phyloP scores from a whole-genome alignment of 2,113 vertebrate genomes.

The Scatophagus argus region DNA sequence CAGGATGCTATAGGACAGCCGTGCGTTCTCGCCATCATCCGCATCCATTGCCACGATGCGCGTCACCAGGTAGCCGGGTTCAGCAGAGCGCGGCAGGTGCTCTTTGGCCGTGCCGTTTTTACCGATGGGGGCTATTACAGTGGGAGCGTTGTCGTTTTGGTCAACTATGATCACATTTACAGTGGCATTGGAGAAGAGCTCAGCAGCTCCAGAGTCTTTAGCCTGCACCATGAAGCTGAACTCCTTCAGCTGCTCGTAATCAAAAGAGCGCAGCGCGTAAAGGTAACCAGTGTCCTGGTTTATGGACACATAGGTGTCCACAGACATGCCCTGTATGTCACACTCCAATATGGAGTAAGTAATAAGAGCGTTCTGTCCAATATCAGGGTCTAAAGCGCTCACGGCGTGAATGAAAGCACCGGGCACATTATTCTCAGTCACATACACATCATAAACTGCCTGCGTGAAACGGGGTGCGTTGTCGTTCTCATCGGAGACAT shows the following conservation, averaged over 20 bases:
- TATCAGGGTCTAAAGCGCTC: slow-evolving; percentile 92
- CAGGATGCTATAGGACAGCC: slow-evolving; percentile 95
- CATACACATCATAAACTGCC: slow-evolving; percentile 93
- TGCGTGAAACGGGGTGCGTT: slow-evolving; percentile 95
- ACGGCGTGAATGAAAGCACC: slow-evolving; percentile 97
- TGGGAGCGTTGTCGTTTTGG: slow-evolving; percentile 95
- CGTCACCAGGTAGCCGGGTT: slow-evolving; percentile 94
- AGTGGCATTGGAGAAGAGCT: slow-evolving; percentile 91
- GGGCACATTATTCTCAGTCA: slow-evolving; percentile 97
- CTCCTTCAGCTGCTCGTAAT: slow-evolving; percentile 97
- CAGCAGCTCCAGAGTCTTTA: slow-evolving; percentile 89
- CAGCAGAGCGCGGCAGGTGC: slow-evolving; percentile 92
- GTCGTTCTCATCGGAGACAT: slow-evolving; percentile 96
- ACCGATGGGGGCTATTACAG: slow-evolving; percentile 83
- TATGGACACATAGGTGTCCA: slow-evolving; percentile 97
- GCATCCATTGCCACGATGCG: slow-evolving; percentile 95
- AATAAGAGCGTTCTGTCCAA: slow-evolving; percentile 93
- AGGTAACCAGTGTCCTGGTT: slow-evolving; percentile 97
- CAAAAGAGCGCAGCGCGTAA: slow-evolving; percentile 96
- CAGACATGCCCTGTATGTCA: slow-evolving; percentile 97
- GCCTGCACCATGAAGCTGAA: slow-evolving; percentile 95
- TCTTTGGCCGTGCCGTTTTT: slow-evolving; percentile 91
- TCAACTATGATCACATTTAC: slow-evolving; percentile 94
- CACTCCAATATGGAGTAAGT: slow-evolving; percentile 97
- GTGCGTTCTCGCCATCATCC: slow-evolving; percentile 96